A percentile compares a stretch with the other conserved stretches of the same genome.
Conservation (phyloP, 1,140 invertebrate species). For the Spodoptera litura region DNA sequence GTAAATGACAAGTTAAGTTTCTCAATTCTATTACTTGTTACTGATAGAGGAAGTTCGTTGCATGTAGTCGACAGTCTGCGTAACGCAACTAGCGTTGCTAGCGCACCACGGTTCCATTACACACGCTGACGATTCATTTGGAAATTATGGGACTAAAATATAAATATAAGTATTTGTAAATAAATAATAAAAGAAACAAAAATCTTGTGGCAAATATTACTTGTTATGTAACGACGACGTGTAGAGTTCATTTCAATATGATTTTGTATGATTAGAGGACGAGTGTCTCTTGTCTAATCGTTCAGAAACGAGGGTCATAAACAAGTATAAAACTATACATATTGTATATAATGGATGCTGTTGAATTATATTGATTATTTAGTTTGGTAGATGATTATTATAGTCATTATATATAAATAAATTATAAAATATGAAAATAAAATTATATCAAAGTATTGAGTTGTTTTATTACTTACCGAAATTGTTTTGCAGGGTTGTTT, state of each 20-base stretch:
- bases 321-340: conserved; percentile 77
- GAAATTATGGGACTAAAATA: conserved; percentile 84
- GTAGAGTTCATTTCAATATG: conserved; percentile 73
- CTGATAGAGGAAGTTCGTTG: conserved; percentile 33
- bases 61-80: neutral
- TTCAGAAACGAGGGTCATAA: conserved; percentile 69
- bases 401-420: conserved; percentile 85
- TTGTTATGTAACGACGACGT: conserved; percentile 76
- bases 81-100: neutral
- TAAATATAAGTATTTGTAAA: conserved; percentile 82
- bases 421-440: conserved; percentile 81
- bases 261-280: conserved; percentile 75
- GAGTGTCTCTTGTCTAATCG: conserved; percentile 72
- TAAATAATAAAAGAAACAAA: conserved; percentile 76
- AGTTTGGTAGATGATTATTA: conserved; percentile 85
- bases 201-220: conserved; percentile 84
- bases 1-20: conserved; percentile 59
- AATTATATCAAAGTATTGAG: conserved; percentile 78
- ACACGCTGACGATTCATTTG: conserved; percentile 68
- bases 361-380: conserved; percentile 84
- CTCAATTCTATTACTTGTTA: conserved; percentile 64
- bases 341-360: conserved; percentile 84
- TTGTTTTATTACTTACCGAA: conserved; percentile 49
- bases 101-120: conserved; percentile 45
- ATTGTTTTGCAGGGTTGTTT: too few species aligned